Percentiles rank a stretch among this genome's conserved stretches.
phyloP scores from a whole-genome alignment of 2,797 vertebrate genomes.

The Semaprochilodus insignis region DNA sequence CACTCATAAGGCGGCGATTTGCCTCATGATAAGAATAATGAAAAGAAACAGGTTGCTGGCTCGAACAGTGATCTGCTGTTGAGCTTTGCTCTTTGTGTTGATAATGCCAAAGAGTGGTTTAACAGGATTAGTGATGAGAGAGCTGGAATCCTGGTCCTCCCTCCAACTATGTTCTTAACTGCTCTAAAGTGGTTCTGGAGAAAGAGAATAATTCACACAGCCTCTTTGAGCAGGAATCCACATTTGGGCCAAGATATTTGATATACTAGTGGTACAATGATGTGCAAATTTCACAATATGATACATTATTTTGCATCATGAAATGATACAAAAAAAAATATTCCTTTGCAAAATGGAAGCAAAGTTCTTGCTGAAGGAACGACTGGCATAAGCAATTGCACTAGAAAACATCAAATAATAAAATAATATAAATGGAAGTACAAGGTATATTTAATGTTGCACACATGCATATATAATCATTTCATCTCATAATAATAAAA shows the following conservation, averaged over 20 bases:
- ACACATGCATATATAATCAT: no score
- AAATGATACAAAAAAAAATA: no score
- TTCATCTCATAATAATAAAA: no score
- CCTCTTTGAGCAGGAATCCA: background rate
- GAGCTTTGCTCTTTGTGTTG: conserved; percentile 1
- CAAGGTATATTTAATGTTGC: no score
- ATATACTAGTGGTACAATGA: no score
- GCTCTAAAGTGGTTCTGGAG: conserved; percentile 1
- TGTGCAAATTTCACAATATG: no score
- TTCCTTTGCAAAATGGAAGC: no score
- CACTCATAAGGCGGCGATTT: background rate
- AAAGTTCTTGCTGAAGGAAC: no score
- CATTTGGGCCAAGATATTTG: background rate
- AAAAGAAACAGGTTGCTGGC: conserved; percentile 1
- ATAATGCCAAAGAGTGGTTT: background rate
- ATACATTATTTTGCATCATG: no score
- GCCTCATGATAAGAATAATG: background rate
- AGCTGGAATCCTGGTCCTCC: background rate
- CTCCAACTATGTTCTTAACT: background rate
- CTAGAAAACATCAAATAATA: no score
- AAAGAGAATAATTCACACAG: background rate
- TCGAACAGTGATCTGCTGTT: background rate
- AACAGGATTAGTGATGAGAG: background rate
- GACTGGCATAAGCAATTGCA: no score
- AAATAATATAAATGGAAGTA: no score